Evolutionary conservation across 2,113 vertebrate genomes (phyloP), one percentile per base, ranked within the genome.

Genomic region (Alexandromys fortis): DNA sequence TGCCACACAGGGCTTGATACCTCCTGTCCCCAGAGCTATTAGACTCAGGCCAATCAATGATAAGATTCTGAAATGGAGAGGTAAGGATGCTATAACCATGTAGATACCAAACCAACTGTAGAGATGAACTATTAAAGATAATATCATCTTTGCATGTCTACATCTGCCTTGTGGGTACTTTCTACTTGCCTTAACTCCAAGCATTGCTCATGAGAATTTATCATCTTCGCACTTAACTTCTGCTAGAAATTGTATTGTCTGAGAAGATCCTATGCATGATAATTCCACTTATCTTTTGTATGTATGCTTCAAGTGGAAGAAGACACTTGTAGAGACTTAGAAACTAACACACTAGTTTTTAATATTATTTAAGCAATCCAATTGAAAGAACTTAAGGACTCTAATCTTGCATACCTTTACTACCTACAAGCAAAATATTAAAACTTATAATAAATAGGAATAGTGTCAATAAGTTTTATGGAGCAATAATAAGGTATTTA

Each of bases 1-100:
- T 79, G 99, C 98, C 88, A 99, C 99, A 7, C 99, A 99, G 47
- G 99, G 99, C 98, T 99, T 99, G 98, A 99, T 99, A 55, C 99
- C 99, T 95, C 99, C 99, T 0, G 99, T 99, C 89, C 99, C 99
- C 86, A 99, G 97, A 81, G 99, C 99, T 65, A 99, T 99, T 96
- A 99, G 98, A 92, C 99, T 98, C 96, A 99, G 98, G 28, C 99
- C 99, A 9, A 98, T 0, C 98, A 99, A 98, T 86, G 99, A 99
- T 87, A 99, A 96, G 98, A 98, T 96, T 98, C 99, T 97, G 99
- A 98, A 98, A 97, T 90, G 61, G 21, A 97, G 65, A 96, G 47
- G 45, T 28, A 38, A 96, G 81, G 52, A 91, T 91, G 30, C 38
- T 89, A 83, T 61, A 88, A 77, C 4, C 28, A 91, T 86, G 65